Conservation (phyloP, 2,888 invertebrate species). For the Conistra vaccinii region DNA sequence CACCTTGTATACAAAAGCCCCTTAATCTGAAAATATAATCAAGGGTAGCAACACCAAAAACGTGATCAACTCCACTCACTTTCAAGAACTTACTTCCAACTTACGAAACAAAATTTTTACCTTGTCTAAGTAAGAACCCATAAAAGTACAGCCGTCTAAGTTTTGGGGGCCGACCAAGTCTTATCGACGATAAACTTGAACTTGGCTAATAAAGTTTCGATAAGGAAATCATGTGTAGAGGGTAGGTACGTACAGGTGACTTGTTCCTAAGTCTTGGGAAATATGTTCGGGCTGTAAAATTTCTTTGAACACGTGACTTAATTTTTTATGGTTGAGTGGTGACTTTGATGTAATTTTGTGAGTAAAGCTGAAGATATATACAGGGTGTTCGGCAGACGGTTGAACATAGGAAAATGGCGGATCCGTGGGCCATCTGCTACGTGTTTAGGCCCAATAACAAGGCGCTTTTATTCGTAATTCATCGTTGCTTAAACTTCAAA, state of each 20-base stretch:
- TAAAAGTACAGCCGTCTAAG: slow-evolving; percentile 37
- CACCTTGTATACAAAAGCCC: too few species aligned
- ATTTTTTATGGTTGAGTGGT: slow-evolving; percentile 9
- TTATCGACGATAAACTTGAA: slow-evolving; percentile 40
- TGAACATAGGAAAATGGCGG: too few species aligned
- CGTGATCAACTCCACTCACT: slow-evolving; percentile 6
- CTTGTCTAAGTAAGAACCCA: slow-evolving; percentile 23
- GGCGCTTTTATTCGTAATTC: too few species aligned
- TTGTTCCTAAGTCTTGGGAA: background rate
- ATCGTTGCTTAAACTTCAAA: too few species aligned
- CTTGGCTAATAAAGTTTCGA: slow-evolving; percentile 39
- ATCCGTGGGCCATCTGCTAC: too few species aligned
- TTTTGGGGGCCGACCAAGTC: slow-evolving; percentile 36
- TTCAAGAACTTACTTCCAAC: background rate
- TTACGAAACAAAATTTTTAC: slow-evolving; percentile 24
- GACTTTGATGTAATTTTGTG: background rate
- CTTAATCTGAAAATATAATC: background rate
- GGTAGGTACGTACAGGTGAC: slow-evolving; percentile 7
- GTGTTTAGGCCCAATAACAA: too few species aligned
- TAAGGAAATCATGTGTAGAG: slow-evolving; percentile 36
- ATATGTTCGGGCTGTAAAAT: slow-evolving; percentile 18
- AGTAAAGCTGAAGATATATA: background rate
- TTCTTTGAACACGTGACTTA: background rate
- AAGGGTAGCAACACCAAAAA: slow-evolving; percentile 11
- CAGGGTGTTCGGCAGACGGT: too few species aligned